These are phyloP conservation scores for Epizoanthus fatuus DNA, from an alignment of 92 coral and sea anemone species.

Conservation along the genomic window DNA sequence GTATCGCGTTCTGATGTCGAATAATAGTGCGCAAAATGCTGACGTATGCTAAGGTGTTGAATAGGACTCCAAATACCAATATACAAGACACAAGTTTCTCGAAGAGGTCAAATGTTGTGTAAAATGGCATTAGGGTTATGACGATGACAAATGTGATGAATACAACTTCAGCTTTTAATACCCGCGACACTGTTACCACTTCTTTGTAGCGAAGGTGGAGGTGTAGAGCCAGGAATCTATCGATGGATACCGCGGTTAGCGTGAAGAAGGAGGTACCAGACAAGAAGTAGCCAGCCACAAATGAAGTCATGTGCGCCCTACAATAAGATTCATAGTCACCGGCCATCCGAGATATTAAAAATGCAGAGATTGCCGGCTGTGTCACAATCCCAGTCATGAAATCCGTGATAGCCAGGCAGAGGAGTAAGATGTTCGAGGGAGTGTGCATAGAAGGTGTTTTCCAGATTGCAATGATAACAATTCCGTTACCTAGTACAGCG, in stretches of 20 bases:
- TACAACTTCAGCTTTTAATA: slow-evolving; percentile 1
- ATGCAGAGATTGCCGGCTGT: slow-evolving; percentile 28
- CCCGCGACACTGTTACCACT: background rate
- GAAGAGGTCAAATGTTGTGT: slow-evolving; percentile 3
- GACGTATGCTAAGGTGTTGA: slow-evolving; percentile 13
- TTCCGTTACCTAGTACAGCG: slow-evolving; percentile 26
- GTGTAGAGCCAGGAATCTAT: slow-evolving; percentile 14
- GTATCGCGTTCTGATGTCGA: slow-evolving; percentile 24
- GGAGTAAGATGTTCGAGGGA: slow-evolving; percentile 14
- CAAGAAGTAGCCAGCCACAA: slow-evolving; percentile 27
- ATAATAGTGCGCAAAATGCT: slow-evolving; percentile 17
- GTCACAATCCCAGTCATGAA: slow-evolving; percentile 31
- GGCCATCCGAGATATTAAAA: slow-evolving; percentile 12
- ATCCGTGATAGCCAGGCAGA: slow-evolving; percentile 33
- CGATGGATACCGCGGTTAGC: slow-evolving; percentile 19
- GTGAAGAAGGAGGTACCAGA: slow-evolving; percentile 21
- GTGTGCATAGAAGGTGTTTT: slow-evolving; percentile 26
- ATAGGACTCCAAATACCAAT: slow-evolving; percentile 23
- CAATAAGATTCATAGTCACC: slow-evolving; percentile 20
- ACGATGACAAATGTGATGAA: slow-evolving; percentile 19
- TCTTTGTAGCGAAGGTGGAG: slow-evolving; percentile 37
- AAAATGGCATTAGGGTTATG: slow-evolving; percentile 29
- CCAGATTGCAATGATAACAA: slow-evolving; percentile 37
- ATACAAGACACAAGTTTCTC: slow-evolving; percentile 24
- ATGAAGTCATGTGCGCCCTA: slow-evolving; percentile 13